Evolutionary conservation across 1,140 invertebrate species (phyloP).

Genomic region (Copidosoma floridanum): DNA sequence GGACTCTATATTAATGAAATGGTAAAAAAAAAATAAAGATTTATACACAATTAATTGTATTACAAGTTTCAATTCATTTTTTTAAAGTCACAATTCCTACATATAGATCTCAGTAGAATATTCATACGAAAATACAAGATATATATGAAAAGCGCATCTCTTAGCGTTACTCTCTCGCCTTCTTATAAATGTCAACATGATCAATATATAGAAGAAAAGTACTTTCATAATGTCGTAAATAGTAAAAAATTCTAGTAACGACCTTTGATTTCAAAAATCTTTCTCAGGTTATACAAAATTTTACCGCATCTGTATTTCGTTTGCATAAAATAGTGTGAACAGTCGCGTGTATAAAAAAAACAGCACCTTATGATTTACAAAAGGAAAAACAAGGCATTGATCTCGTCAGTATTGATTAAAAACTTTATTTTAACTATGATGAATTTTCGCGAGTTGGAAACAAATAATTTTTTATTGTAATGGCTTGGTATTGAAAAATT

Average conservation of each 20-base stretch:
- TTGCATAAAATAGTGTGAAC: conserved; percentile 10
- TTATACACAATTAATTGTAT: conserved; percentile 28
- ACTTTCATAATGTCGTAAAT: conserved; percentile 16
- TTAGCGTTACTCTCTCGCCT: conserved; percentile 20
- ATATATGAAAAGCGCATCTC: conserved; percentile 23
- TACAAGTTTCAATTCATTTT: conserved; percentile 27
- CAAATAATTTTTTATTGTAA: too few relatives aligned
- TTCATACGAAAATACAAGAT: conserved; percentile 28
- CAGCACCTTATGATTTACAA: conserved; percentile 25
- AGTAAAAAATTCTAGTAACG: conserved; percentile 17
- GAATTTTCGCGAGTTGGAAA: too few relatives aligned
- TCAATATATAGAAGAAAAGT: conserved; percentile 10
- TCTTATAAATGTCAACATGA: conserved; percentile 21
- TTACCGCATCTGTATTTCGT: too few relatives aligned
- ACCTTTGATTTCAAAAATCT: conserved; percentile 18
- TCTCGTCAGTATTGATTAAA: too few relatives aligned
- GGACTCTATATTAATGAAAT: too few relatives aligned
- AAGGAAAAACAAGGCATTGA: too few relatives aligned
- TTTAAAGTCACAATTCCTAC: conserved; percentile 21
- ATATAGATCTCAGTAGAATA: conserved; percentile 23
- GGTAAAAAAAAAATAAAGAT: too few relatives aligned
- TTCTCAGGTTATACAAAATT: conserved; percentile 20
- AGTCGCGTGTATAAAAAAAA: conserved; percentile 11
- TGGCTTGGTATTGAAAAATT: too few relatives aligned
- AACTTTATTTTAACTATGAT: too few relatives aligned